Evolutionary conservation across 2,113 vertebrate genomes (phyloP), one percentile per base, ranked within the genome.

Genomic region (Phyllopteryx taeniolatus): DNA sequence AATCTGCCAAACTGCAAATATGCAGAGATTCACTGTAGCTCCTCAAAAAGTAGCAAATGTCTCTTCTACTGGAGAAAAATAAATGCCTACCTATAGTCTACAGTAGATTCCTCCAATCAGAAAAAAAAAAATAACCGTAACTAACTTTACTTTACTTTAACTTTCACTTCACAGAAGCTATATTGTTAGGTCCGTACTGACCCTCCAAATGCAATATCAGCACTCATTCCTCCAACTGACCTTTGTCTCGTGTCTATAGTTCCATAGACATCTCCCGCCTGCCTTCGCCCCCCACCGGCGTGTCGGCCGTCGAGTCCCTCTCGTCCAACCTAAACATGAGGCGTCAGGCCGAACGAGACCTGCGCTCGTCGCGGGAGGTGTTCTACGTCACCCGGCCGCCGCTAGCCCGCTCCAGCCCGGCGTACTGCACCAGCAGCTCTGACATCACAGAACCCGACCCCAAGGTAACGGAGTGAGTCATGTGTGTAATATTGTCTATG

Each of bases 351-450:
- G 93, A 93, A 9, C 86, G 93, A 15, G 93, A 94, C 87, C 90
- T 86, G 12, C 91, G 92, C 53, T 89, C 90, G 0, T 93, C 92
- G 1, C 96, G 96, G 77, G 96, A 98, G 56, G 92, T 97, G 46
- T 96, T 96, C 88, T 97, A 96, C 0, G 95, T 97, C 67, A 94
- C 95, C 59, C 94, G 96, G 17, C 96, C 96, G 0, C 96, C 96
- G 0, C 83, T 98, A 72, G 96, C 96, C 70, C 93, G 96, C 1
- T 98, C 96, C 51, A 97, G 95, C 39, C 96, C 96, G 0, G 96
- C 96, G 0, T 98, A 98, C 88, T 98, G 96, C 92, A 98, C 96
- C 0, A 98, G 96, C 93, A 97, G 96, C 92, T 98, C 96, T 0
- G 96, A 98, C 90, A 97, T 98, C 87, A 98, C 96, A 0, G 96